Evolutionary conservation across 2,888 invertebrate species (phyloP), one percentile per base, ranked within the genome.

Genomic region (Drosophila anomelani): DNA sequence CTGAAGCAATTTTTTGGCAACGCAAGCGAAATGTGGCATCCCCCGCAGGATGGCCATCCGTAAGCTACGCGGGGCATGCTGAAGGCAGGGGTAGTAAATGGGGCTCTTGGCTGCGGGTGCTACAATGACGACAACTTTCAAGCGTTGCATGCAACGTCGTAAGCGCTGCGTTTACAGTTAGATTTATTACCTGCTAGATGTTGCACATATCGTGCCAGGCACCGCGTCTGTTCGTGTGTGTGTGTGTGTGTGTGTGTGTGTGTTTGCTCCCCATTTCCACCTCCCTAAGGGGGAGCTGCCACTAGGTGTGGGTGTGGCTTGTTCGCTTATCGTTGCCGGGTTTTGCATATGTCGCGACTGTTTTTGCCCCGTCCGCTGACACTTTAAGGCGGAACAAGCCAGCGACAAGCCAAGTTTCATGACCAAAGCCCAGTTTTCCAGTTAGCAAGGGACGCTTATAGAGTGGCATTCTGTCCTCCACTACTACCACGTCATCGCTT

Each of bases 111-210:
- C 55, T 61, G 63, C 57, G 58, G 74, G 78, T 66, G 79, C 81
- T 78, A 73, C 83, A 81, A 77, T 82, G 85, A 82, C 79, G 85
- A 78, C 84, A 84, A 83, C 77, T 80, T 78, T 82, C 86, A 79
- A 80, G 84, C 80, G 81, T 78, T 63, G 81, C 85, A 78, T 85
- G 86, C 86, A 79, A 80, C 67, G 84, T 84, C 84, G 85, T 81
- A 84, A 85, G 84, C 86, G 84, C 78, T 78, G 84, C 85, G 86
- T 86, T 85, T 84, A 85, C 83, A 81, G 78, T 85, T 83, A 86
- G 87, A 86, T 86, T 86, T 86, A 86, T 86, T 87, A 87, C 86
- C 87, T 87, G 87, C 84, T 87, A 87, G 85, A 85, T 85, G 85
- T 85, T 85, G 85, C 84, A 85, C 84, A 84, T 84, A 84, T 83